These are phyloP conservation scores for Brachypteracias leptosomus DNA, from an alignment of 2,113 vertebrate species.

Conservation along the genomic window DNA sequence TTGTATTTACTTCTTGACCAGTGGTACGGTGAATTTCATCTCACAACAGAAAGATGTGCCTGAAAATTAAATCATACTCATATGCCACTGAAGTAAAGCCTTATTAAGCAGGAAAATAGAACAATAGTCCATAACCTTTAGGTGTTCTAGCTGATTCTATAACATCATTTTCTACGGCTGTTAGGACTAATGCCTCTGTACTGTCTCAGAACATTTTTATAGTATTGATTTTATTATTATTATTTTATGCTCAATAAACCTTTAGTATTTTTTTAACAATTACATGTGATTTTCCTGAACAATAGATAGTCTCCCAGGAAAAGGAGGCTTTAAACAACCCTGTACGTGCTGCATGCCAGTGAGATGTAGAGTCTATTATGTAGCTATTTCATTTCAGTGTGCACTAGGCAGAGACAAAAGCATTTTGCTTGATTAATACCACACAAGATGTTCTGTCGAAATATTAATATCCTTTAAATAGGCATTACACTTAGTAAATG, in stretches of 20 bases:
- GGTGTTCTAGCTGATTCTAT: constrained; percentile 12
- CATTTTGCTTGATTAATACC: constrained; percentile 10
- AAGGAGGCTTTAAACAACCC: not conserved
- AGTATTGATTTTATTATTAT: constrained; percentile 57
- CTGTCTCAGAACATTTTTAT: constrained; percentile 24
- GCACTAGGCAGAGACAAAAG: not conserved
- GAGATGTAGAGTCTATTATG: not conserved
- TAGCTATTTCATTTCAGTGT: not conserved
- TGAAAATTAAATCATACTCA: constrained; percentile 32
- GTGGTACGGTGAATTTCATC: not conserved
- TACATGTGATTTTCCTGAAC: not conserved
- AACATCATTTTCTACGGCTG: not conserved
- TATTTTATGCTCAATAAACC: constrained; percentile 49
- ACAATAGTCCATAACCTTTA: constrained; percentile 38
- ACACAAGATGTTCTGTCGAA: not conserved
- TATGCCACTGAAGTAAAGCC: not conserved
- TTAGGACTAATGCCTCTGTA: constrained; percentile 23
- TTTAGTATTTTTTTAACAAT: constrained; percentile 34
- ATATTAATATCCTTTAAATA: constrained; percentile 31
- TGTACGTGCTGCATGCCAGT: not conserved
- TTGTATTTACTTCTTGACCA: not conserved
- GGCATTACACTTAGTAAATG: not conserved
- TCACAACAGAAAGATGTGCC: not conserved
- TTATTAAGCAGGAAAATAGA: constrained; percentile 43
- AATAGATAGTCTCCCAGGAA: not conserved